Evolutionary conservation across 2,888 invertebrate genomes (phyloP).

Genomic region (Dasypogon diadema): DNA sequence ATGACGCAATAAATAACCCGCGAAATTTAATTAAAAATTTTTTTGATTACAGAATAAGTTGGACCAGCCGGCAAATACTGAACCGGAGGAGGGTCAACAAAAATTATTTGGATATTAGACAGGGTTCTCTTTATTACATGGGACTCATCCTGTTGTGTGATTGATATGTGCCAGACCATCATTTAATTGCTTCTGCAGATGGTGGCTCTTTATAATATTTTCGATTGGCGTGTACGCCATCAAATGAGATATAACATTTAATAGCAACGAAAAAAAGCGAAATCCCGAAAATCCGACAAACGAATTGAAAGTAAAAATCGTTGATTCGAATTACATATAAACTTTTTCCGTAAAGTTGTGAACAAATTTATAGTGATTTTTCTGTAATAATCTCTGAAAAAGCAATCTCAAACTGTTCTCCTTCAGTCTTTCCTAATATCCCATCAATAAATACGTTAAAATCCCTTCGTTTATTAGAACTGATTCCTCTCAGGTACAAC

Average conservation of each 20-base stretch:
- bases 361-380: too few relatives aligned
- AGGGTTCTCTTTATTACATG: constrained; percentile 21
- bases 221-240: too few relatives aligned
- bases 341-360: too few relatives aligned
- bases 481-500: constrained; percentile 46
- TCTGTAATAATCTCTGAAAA: not conserved
- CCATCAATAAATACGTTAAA: constrained; percentile 25
- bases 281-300: too few relatives aligned
- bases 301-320: too few relatives aligned
- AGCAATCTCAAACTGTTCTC: not conserved
- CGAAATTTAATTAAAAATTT: constrained; percentile 60
- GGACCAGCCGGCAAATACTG: constrained; percentile 11
- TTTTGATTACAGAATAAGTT: constrained; percentile 54
- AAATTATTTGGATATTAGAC: constrained; percentile 49
- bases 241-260: too few relatives aligned
- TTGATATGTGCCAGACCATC: constrained; percentile 48
- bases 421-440: not conserved
- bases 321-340: too few relatives aligned
- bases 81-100: not conserved
- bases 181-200: constrained; percentile 45
- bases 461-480: constrained; percentile 4
- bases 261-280: too few relatives aligned
- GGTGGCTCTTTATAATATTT: too few relatives aligned
- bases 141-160: constrained; percentile 26
- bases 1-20: constrained; percentile 60